Evolutionary conservation across 2,888 invertebrate genomes (phyloP).

Genomic region (Patella ulyssiponensis): DNA sequence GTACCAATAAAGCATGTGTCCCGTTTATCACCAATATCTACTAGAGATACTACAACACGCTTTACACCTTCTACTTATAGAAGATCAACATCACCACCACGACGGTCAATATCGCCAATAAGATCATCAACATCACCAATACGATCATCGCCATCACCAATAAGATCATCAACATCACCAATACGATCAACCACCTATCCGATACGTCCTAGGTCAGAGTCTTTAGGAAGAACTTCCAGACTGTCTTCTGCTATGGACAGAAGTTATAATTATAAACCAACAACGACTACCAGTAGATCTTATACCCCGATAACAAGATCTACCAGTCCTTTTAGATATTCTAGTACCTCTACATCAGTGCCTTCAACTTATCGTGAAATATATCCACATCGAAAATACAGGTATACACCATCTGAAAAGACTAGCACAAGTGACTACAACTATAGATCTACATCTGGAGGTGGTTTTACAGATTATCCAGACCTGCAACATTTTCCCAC

Average conservation of each 20-base stretch:
- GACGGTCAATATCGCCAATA: neutral
- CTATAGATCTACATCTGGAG: constrained; percentile 4
- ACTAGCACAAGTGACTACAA: neutral
- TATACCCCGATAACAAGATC: neutral
- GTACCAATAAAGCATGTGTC: neutral
- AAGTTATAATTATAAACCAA: constrained; percentile 2
- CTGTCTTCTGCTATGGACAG: neutral
- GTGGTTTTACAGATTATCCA: constrained; percentile 26
- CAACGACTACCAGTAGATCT: neutral
- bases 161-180: neutral
- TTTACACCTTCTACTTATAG: neutral
- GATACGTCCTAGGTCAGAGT: neutral
- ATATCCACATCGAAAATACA: constrained; percentile 58
- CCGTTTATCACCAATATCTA: neutral
- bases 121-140: neutral
- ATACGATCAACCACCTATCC: neutral
- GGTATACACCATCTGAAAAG: constrained; percentile 12
- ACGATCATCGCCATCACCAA: neutral
- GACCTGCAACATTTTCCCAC: constrained; percentile 33
- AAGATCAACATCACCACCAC: neutral
- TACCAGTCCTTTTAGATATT: constrained; percentile 9
- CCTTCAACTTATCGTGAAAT: constrained; percentile 53
- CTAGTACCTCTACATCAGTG: constrained; percentile 22
- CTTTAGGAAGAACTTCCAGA: neutral
- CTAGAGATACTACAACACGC: neutral